Base-by-base conservation (phyloP, 2,113 vertebrate genomes). In the Toxostoma redivivum region DNA sequence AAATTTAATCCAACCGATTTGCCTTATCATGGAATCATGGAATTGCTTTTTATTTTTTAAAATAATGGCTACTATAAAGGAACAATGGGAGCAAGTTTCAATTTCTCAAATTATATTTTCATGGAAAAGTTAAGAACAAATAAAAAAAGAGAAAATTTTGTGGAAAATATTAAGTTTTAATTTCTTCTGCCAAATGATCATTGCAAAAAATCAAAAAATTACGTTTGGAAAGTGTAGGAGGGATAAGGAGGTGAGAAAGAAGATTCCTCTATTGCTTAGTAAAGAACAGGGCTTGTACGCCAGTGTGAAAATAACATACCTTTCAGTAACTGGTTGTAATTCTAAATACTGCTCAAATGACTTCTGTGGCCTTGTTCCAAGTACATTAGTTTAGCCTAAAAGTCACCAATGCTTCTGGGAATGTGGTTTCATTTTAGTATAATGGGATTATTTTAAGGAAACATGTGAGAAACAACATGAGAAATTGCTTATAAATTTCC, bases 401-500 rank as follows among this genome's bases (percentile, higher is more conserved):
- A 90, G 69, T 91, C 77, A 92, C 61, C 37, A 86, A 2, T 69
- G n/a, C 58, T 91, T 87, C 62, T 94, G 84, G 78, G 50, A 81
- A 92, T 57, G 17, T 76, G 60, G 20, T 40, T 97, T 85, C 57
- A 69, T 85, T 95, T 92, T 56, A 28, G 21, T 69, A 30, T 74
- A 82, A 91, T 94, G 42, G 84, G 37, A 82, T 95, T 95, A 74
- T 89, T 94, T 54, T 73, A 91, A 67, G n/a, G 57, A 79, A 92
- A 81, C 25, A 2, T 35, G 17, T 62, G 61, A 61, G 48, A 56
- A 94, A n/a, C 24, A 60, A 40, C 28, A 72, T 3, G 15, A 94
- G 48, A 76, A 74, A 94, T 76, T 92, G 61, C 57, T 57, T 86
- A 57, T 48, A 48, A 87, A 86, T 89, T 89, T 94, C 73, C 50